Evolutionary conservation across 2,113 vertebrate genomes (phyloP).

Genomic region (Sinocyclocheilus grahami): DNA sequence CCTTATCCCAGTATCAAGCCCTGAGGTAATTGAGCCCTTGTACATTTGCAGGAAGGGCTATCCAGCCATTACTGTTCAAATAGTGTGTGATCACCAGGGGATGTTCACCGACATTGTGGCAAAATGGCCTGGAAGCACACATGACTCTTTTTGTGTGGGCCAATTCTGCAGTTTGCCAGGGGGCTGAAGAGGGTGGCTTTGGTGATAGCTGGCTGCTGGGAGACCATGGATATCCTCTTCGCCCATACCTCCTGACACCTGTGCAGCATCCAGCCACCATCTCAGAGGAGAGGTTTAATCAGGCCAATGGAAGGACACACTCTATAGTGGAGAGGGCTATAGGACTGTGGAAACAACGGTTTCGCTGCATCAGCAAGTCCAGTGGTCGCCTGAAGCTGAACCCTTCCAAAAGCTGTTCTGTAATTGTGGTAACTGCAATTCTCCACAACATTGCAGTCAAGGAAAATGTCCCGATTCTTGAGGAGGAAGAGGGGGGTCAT

Average conservation of each 20-base stretch:
- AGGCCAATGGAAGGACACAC: background rate
- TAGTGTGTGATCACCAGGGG: too few species aligned
- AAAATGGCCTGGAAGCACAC: too few species aligned
- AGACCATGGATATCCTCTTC: background rate
- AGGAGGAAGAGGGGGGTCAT: too few species aligned
- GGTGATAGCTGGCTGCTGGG: background rate
- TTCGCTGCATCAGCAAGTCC: slow-evolving; percentile 16
- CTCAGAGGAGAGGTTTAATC: background rate
- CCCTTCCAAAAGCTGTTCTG: slow-evolving; percentile 3
- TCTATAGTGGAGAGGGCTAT: slow-evolving; percentile 11
- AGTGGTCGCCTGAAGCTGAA: background rate
- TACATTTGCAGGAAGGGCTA: too few species aligned
- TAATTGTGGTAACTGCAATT: slow-evolving; percentile 16
- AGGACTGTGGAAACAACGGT: slow-evolving; percentile 1
- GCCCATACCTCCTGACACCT: background rate
- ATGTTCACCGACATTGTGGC: too few species aligned
- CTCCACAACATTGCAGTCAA: background rate
- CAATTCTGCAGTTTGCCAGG: too few species aligned
- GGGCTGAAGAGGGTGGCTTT: background rate
- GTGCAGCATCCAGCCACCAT: background rate
- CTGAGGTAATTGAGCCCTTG: too few species aligned
- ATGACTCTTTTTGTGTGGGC: too few species aligned
- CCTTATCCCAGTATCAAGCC: too few species aligned
- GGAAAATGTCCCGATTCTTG: too few species aligned
- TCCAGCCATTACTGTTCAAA: too few species aligned